Conservation (phyloP, 1,140 invertebrate genomes). For the Temnothorax curvispinosus region DNA sequence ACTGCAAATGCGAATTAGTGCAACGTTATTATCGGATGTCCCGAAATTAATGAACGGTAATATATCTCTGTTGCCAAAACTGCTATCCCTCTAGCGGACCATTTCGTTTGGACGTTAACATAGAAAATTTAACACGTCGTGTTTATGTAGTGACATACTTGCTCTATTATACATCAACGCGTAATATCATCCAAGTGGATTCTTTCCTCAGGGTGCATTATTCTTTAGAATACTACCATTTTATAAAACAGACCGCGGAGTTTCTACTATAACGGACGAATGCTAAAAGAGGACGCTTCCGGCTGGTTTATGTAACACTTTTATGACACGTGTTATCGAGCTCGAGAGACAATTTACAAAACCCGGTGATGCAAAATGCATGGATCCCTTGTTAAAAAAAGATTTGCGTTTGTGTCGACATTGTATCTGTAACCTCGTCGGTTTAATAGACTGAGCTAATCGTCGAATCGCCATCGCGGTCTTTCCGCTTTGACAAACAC, state of each 20-base stretch:
- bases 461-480: background rate
- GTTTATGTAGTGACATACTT: background rate
- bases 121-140: background rate
- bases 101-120: background rate
- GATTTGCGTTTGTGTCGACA: background rate
- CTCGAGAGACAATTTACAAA: background rate
- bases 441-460: background rate
- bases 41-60: constrained; percentile 34
- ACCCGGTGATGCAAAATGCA: constrained; percentile 8
- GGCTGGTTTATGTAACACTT: constrained; percentile 32
- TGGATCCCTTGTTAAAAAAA: background rate
- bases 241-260: constrained; percentile 4
- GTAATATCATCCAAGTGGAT: background rate
- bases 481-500: constrained; percentile 17
- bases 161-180: background rate
- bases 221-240: background rate
- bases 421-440: background rate
- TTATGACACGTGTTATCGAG: constrained; percentile 30
- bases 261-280: background rate
- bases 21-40: constrained; percentile 40
- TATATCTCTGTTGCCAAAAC: constrained; percentile 18
- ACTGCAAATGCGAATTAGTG: constrained; percentile 26
- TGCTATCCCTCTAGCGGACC: background rate
- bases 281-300: background rate
- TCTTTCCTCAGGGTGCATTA: background rate